Evolutionary conservation across 64 coral and sea anemone genomes (phyloP), one percentile per base, ranked within the genome.

Genomic region (Anthopleura sola): DNA sequence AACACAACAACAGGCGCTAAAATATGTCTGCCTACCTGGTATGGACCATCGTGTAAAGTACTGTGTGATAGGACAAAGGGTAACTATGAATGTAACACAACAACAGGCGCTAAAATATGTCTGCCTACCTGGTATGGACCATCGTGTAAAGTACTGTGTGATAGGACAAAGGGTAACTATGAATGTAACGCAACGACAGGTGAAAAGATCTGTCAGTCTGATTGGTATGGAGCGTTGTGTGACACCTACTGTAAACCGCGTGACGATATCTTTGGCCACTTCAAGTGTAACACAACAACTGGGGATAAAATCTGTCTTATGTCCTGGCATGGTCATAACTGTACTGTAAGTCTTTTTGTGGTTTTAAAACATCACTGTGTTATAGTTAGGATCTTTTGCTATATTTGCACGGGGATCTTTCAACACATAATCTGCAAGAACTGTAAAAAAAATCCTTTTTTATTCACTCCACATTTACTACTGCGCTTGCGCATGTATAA

Each of bases 1-100:
- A 91, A 88, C 49, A 83, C 15, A 17, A 88, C 60, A 34, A 87
- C 75, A 14, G 93, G 89, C 5, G 38, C 55, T 21, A 95, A 91
- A 46, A 69, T 88, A 31, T 95, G 93, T 82, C 53, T 36, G 26
- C 0, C 0, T 60, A 28, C 76, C 49, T 95, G 93, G 93, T 95
- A 88, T 23, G 90, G 93, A 0, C 40, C 49, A 34, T 85, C 74
- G 13, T 95, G 93, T 26, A 88, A 81, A 14, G 37, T 46, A 10
- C 53, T 36, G 48, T 95, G 93, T 75, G 17, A 14, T 95, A 86
- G 32, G 64, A 36, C 6, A 77, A 81, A 38, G 4, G 93, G 90
- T 13, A 86, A 92, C 49, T 95, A 75, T 49, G 77, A 3, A 10
- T 95, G 93, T 55, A 28, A 88, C 46, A 92, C 48, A 12, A 47